Evolutionary conservation across 2,797 vertebrate species (phyloP).

Genomic region (Sphenodon punctatus): DNA sequence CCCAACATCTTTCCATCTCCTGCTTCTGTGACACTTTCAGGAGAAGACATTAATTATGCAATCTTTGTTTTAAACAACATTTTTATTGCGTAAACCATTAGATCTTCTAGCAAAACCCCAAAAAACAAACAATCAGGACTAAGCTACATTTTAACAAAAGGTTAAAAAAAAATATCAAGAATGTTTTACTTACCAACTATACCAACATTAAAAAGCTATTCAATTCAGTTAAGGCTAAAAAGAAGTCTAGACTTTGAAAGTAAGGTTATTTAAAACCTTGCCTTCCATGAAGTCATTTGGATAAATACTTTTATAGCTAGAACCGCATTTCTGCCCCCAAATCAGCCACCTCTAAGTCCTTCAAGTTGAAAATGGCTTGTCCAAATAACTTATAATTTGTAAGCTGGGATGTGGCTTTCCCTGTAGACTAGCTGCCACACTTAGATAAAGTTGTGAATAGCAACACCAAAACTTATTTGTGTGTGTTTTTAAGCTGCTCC

Average conservation of each 20-base stretch:
- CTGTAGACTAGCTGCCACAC: neutral
- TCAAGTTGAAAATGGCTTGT: neutral
- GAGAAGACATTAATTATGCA: neutral
- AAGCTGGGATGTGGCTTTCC: neutral
- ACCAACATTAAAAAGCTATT: neutral
- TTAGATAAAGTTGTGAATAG: neutral
- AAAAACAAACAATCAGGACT: slow-evolving; percentile 15
- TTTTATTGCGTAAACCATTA: neutral
- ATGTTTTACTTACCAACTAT: neutral
- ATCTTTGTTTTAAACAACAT: neutral
- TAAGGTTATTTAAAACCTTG: neutral
- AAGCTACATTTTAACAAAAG: slow-evolving; percentile 4
- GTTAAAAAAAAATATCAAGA: neutral
- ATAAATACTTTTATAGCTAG: neutral
- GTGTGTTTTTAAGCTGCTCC: neutral
- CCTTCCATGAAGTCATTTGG: neutral
- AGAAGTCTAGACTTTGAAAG: slow-evolving; percentile 2
- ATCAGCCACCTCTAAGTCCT: neutral
- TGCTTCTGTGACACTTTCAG: neutral
- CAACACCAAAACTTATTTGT: neutral
- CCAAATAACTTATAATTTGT: neutral
- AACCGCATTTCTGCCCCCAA: no score
- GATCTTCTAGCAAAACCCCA: neutral
- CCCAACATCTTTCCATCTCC: neutral
- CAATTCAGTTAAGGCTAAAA: slow-evolving; percentile 3